A percentile compares a stretch with the other conserved stretches of the same genome.
phyloP scores from a whole-genome alignment of 2,113 vertebrate species.

The Podiceps cristatus region DNA sequence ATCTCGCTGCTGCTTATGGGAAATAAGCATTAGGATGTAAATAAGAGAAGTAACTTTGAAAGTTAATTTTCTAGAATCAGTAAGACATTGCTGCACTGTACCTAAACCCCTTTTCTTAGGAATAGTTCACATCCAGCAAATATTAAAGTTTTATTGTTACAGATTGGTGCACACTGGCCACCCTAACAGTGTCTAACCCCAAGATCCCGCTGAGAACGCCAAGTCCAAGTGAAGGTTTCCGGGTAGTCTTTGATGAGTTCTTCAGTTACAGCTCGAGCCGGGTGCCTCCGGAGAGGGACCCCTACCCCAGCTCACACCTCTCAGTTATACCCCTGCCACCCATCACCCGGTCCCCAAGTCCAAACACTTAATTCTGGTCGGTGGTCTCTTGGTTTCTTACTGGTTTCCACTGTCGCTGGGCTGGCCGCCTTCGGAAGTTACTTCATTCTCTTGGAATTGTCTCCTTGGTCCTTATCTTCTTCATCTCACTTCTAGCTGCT shows the following conservation, averaged over 20 bases:
- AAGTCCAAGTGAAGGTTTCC: not conserved
- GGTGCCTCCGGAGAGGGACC: not conserved
- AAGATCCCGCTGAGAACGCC: not conserved
- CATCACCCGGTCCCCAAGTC: not conserved
- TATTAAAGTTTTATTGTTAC: not conserved
- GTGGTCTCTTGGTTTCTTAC: not conserved
- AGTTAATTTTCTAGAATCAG: not conserved
- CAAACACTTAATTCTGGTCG: accelerated
- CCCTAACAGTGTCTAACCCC: accelerated
- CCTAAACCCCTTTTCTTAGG: not conserved
- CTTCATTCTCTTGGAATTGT: not conserved
- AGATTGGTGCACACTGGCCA: accelerated
- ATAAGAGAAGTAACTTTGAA: not conserved
- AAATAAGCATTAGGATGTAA: not conserved
- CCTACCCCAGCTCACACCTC: not conserved
- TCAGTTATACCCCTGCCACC: accelerated
- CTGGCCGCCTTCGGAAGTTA: not conserved
- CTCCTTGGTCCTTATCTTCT: not conserved
- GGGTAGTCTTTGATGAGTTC: not conserved
- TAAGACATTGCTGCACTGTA: not conserved
- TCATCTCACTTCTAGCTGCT: accelerated
- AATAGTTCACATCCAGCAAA: not conserved
- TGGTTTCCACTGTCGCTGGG: not conserved
- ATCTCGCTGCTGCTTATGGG: not conserved
- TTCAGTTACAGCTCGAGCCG: not conserved